Evolutionary conservation across 2,888 invertebrate genomes (phyloP).

Genomic region (Scaptomyza tumidula): DNA sequence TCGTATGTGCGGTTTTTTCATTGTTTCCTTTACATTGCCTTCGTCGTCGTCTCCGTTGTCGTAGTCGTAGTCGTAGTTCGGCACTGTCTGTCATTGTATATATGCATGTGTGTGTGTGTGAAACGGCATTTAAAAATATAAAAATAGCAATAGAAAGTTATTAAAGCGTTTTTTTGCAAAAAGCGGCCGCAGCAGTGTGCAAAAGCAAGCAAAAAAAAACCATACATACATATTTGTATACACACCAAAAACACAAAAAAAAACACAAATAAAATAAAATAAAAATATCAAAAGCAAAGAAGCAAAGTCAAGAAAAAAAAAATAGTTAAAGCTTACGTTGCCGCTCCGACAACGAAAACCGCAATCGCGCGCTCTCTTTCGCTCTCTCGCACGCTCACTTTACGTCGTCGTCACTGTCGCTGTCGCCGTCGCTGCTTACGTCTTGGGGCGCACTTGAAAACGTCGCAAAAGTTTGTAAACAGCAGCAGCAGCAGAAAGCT

Average conservation of each 20-base stretch:
- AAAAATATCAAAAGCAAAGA: slow-evolving; percentile 36
- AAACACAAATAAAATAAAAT: slow-evolving; percentile 22
- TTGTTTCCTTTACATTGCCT: slow-evolving; percentile 44
- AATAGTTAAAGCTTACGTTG: slow-evolving; percentile 79
- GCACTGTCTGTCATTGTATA: slow-evolving; percentile 27
- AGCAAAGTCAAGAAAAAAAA: slow-evolving; percentile 67
- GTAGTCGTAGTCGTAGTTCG: slow-evolving; percentile 32
- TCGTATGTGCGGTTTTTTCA: slow-evolving; percentile 59
- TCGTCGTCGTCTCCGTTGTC: slow-evolving; percentile 31
- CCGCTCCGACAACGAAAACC: slow-evolving; percentile 43
- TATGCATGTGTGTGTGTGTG: slow-evolving; percentile 27
- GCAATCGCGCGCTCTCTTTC: slow-evolving; percentile 38
- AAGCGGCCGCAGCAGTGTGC: slow-evolving; percentile 42
- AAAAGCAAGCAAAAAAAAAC: slow-evolving; percentile 43
- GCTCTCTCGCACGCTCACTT: slow-evolving; percentile 25
- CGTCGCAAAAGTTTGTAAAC: slow-evolving; percentile 80
- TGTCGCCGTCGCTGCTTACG: slow-evolving; percentile 47
- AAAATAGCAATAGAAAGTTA: slow-evolving; percentile 81
- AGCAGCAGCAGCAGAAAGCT: slow-evolving; percentile 75
- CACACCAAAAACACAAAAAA: slow-evolving; percentile 26
- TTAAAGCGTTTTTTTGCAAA: slow-evolving; percentile 69
- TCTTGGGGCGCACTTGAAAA: slow-evolving; percentile 74
- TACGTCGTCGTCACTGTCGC: slow-evolving; percentile 39
- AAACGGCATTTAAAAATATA: slow-evolving; percentile 62
- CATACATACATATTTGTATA: slow-evolving; percentile 45